Evolutionary conservation across 2,113 vertebrate genomes (phyloP).

Genomic region (Sphyrna mokarran): DNA sequence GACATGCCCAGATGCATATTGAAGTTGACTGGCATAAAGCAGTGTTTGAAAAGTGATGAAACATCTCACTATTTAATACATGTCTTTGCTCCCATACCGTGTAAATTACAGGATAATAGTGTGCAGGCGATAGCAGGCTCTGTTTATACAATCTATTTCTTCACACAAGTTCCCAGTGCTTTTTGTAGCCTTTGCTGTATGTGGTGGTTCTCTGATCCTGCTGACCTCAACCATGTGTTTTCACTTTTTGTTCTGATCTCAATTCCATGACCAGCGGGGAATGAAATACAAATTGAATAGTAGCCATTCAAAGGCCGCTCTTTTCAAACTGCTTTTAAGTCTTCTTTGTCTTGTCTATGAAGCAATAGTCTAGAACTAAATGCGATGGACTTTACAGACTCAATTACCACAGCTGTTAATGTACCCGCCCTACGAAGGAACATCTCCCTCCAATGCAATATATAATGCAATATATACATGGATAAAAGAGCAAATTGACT

Average conservation of each 20-base stretch:
- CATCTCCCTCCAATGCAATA: background rate
- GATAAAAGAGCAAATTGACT: slow-evolving; percentile 14
- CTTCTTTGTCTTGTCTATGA: slow-evolving; percentile 82
- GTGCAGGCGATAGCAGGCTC: slow-evolving; percentile 85
- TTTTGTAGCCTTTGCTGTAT: slow-evolving; percentile 81
- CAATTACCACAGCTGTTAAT: slow-evolving; percentile 53
- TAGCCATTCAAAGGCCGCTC: slow-evolving; percentile 97
- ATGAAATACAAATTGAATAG: slow-evolving; percentile 99
- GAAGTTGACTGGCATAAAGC: slow-evolving; percentile 75
- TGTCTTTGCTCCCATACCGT: slow-evolving; percentile 87
- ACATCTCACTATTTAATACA: slow-evolving; percentile 70
- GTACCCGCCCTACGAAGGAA: background rate
- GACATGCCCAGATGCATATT: slow-evolving; percentile 77
- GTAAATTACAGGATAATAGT: slow-evolving; percentile 96
- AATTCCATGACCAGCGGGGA: slow-evolving; percentile 98
- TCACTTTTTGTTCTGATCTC: slow-evolving; percentile 99
- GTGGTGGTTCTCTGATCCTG: slow-evolving; percentile 96
- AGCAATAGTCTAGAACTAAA: slow-evolving; percentile 59
- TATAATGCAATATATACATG: background rate
- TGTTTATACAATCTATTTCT: slow-evolving; percentile 98
- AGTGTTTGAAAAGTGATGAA: slow-evolving; percentile 65
- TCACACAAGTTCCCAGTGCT: slow-evolving; percentile 87
- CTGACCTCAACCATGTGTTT: slow-evolving; percentile 99
- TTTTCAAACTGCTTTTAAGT: slow-evolving; percentile 83
- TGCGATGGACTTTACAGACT: slow-evolving; percentile 61